These are phyloP conservation scores for Choristoneura fumiferana DNA, from an alignment of 1,140 invertebrate genomes.

Conservation along the genomic window DNA sequence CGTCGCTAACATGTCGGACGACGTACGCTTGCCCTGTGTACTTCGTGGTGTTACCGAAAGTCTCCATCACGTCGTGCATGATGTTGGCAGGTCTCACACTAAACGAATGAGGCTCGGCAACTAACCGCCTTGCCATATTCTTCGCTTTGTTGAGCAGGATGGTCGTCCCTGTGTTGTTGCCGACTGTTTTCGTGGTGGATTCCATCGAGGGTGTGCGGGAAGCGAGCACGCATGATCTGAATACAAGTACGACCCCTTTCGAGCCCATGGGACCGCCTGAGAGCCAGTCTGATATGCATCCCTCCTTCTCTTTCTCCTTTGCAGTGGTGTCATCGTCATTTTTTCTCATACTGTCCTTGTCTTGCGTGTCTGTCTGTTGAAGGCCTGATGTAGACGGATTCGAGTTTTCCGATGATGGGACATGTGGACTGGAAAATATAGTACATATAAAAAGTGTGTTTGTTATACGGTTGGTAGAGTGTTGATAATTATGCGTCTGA, in stretches of 20 bases:
- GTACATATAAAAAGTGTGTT: neutral
- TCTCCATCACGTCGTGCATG: conserved; percentile 74
- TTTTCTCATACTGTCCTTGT: conserved; percentile 61
- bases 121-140: conserved; percentile 66
- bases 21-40: conserved; percentile 58
- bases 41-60: conserved; percentile 61
- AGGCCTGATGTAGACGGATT: conserved; percentile 71
- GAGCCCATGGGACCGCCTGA: conserved; percentile 77
- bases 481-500: too few relatives aligned
- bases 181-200: conserved; percentile 59
- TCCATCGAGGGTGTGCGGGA: conserved; percentile 66
- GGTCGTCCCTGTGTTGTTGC: conserved; percentile 64
- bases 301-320: conserved; percentile 57
- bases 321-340: conserved; percentile 54
- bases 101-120: conserved; percentile 63
- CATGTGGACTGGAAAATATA: conserved; percentile 65
- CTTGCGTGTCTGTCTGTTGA: conserved; percentile 39
- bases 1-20: conserved; percentile 61
- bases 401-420: conserved; percentile 55
- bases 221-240: conserved; percentile 79
- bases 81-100: conserved; percentile 62
- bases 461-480: too few relatives aligned
- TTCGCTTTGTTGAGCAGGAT: conserved; percentile 69
- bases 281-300: conserved; percentile 82
- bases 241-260: conserved; percentile 77